These are phyloP conservation scores for Hypena proboscidalis DNA, from an alignment of 2,888 invertebrate species.

Conservation along the genomic window DNA sequence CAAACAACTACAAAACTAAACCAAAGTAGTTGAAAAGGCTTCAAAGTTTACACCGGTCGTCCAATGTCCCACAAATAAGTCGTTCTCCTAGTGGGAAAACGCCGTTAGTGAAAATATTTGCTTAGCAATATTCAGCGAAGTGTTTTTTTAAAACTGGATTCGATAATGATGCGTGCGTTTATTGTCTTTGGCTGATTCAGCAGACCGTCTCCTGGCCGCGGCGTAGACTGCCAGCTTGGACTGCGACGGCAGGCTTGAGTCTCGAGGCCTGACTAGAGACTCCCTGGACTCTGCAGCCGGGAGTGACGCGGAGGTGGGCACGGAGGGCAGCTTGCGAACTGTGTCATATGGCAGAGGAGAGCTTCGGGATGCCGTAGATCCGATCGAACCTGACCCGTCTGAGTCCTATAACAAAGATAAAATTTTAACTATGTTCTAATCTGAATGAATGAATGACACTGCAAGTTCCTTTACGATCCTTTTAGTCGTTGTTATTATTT, in stretches of 20 bases:
- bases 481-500: no score
- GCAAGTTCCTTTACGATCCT: no score
- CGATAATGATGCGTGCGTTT: constrained; percentile 88
- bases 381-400: constrained; percentile 77
- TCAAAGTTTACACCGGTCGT: no score
- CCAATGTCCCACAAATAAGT: no score
- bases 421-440: no score
- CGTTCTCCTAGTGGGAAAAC: no score
- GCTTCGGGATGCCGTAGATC: constrained; percentile 74
- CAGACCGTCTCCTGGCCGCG: constrained; percentile 81
- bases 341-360: constrained; percentile 78
- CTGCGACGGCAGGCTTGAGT: constrained; percentile 85
- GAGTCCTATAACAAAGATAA: constrained; percentile 65
- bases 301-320: constrained; percentile 79
- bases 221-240: constrained; percentile 87
- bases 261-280: constrained; percentile 75
- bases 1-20: no score
- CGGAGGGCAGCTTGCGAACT: constrained; percentile 76
- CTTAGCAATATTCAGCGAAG: no score
- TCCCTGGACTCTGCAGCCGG: constrained; percentile 82
- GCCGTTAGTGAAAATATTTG: no score
- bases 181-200: constrained; percentile 86
- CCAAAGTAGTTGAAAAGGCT: no score
- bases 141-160: constrained; percentile 89
- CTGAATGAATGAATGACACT: no score